These are phyloP conservation scores for Eilema sororculum DNA, from an alignment of 2,888 invertebrate species.

Conservation along the genomic window DNA sequence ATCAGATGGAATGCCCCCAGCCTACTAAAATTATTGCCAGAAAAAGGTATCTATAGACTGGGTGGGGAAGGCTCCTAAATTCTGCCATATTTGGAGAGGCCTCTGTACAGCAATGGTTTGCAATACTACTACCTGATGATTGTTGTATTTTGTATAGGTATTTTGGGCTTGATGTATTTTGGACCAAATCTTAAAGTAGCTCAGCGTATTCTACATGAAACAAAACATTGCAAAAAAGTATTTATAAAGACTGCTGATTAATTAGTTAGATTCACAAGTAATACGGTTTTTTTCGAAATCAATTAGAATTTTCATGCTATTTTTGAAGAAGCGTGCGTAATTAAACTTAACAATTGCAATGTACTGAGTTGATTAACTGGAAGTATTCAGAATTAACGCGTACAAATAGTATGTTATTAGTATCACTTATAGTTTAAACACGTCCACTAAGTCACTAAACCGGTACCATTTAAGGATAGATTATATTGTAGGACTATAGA, in stretches of 20 bases:
- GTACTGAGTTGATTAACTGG: not conserved
- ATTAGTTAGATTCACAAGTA: not conserved
- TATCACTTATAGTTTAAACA: not conserved
- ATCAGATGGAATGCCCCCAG: too few relatives aligned
- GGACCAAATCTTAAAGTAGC: not conserved
- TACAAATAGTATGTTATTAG: not conserved
- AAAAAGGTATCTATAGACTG: too few relatives aligned
- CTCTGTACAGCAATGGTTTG: too few relatives aligned
- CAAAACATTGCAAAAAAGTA: not conserved
- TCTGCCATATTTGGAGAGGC: too few relatives aligned
- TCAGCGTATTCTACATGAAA: not conserved
- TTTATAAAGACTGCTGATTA: not conserved
- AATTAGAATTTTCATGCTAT: not conserved
- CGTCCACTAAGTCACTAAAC: not conserved
- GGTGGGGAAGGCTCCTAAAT: too few relatives aligned
- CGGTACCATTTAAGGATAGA: not conserved
- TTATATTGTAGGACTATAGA: not conserved
- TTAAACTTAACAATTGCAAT: not conserved
- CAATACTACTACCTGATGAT: not conserved
- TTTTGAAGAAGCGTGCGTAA: not conserved
- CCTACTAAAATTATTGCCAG: too few relatives aligned
- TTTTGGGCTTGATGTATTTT: not conserved
- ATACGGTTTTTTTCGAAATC: not conserved
- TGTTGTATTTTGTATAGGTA: not conserved
- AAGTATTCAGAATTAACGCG: not conserved